A percentile compares a stretch with the other conserved stretches of the same genome.
Evolutionary conservation across 2,113 vertebrate genomes (phyloP).

Genomic region (Axis porcinus): DNA sequence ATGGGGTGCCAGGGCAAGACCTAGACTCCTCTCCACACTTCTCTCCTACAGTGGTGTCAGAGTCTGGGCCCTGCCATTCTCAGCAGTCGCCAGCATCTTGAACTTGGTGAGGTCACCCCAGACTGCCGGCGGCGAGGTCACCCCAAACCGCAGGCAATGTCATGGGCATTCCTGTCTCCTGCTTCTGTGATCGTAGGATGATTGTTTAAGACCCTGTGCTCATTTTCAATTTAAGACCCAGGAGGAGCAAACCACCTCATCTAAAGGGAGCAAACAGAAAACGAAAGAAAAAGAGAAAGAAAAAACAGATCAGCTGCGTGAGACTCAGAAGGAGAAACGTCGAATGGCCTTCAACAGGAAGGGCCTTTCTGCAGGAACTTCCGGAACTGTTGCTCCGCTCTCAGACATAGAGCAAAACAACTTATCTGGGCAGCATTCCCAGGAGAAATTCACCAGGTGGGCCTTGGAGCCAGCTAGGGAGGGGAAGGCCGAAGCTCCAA

Average conservation of each 20-base stretch:
- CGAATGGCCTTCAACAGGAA: constrained; percentile 39
- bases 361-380: neutral
- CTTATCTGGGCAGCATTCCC: neutral
- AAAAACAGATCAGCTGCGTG: constrained; percentile 39
- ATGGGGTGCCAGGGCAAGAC: neutral
- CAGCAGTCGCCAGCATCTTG: neutral
- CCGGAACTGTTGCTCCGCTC: accelerated
- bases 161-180: neutral
- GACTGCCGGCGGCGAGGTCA: accelerated
- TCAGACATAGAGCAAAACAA: constrained; percentile 62
- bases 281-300: constrained; percentile 63
- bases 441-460: constrained; percentile 78
- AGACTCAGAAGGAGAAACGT: constrained; percentile 70
- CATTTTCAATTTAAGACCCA: neutral
- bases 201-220: neutral
- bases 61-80: neutral
- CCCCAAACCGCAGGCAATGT: neutral
- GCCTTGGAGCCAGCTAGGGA: neutral
- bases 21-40: neutral
- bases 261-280: constrained; percentile 53
- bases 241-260: constrained; percentile 65
- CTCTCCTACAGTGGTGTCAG: accelerated
- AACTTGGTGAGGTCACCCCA: neutral
- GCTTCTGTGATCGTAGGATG: accelerated
- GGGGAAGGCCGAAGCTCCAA: neutral